Conservation (phyloP, 1,140 invertebrate genomes). For the Leptinotarsa texana region DNA sequence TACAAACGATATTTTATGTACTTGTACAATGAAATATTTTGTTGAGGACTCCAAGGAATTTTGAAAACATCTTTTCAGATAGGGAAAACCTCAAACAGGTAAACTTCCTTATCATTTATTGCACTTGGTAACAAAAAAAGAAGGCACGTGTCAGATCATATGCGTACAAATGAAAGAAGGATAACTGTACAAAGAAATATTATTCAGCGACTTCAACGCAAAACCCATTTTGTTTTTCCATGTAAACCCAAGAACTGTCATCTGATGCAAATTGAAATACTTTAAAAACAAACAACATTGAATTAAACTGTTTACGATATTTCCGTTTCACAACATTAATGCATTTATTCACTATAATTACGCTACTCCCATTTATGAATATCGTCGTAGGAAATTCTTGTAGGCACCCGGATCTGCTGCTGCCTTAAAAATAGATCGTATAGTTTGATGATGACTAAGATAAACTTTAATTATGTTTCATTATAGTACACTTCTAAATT, state of each 20-base stretch:
- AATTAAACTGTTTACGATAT: not conserved
- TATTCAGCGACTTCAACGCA: not conserved
- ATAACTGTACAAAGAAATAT: not conserved
- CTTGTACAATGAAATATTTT: no score
- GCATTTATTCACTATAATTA: not conserved
- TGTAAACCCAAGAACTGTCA: not conserved
- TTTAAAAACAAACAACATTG: not conserved
- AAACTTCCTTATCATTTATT: no score
- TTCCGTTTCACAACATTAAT: not conserved
- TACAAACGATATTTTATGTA: no score
- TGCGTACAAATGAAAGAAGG: no score
- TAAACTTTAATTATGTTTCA: not conserved
- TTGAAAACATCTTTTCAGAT: no score
- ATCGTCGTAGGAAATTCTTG: slow-evolving; percentile 1
- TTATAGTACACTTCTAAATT: not conserved
- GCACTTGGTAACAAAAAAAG: no score
- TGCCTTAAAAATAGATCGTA: not conserved
- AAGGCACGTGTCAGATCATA: no score
- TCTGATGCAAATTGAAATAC: not conserved
- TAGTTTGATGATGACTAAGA: slow-evolving; percentile 2
- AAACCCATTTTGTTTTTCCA: not conserved
- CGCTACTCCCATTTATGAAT: slow-evolving; percentile 2
- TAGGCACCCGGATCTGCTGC: not conserved
- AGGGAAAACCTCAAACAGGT: no score
- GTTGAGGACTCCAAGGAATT: no score